Percentiles rank a stretch among this genome's conserved stretches.
Evolutionary conservation across 2,113 vertebrate genomes (phyloP).

Genomic region (Procavia capensis): DNA sequence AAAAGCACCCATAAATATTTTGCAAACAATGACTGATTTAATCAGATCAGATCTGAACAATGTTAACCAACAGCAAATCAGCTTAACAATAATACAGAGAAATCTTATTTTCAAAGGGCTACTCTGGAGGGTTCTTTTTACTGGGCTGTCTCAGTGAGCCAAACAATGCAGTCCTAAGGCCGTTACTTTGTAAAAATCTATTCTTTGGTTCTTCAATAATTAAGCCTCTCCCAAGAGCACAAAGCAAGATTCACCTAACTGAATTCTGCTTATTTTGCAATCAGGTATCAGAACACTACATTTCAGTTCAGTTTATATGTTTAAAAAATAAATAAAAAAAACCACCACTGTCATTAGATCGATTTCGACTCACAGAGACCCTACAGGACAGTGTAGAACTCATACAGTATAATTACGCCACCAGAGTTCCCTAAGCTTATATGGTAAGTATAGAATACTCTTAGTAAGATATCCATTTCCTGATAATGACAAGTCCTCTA

Average conservation of each 20-base stretch:
- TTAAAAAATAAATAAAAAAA: no score
- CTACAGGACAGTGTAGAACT: no score
- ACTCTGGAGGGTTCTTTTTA: background rate
- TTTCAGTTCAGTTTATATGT: no score
- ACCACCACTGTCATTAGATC: no score
- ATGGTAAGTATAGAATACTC: background rate
- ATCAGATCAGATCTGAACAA: conserved; percentile 42
- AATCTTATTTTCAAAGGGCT: conserved; percentile 47
- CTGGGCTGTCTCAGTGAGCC: background rate
- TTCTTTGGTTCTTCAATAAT: conserved; percentile 48
- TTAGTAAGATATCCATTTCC: conserved; percentile 25
- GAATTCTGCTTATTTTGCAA: conserved; percentile 26
- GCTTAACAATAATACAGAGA: conserved; percentile 18
- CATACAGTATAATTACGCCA: no score
- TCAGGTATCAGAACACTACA: background rate
- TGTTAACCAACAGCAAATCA: background rate
- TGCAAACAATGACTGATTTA: conserved; percentile 10
- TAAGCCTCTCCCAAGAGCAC: conserved; percentile 18
- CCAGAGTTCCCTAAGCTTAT: no score
- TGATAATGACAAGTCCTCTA: conserved; percentile 18
- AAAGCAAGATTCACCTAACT: background rate
- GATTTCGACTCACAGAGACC: no score
- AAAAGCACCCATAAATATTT: conserved; percentile 37
- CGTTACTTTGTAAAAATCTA: background rate
- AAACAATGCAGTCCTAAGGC: background rate